phyloP scores from a whole-genome alignment of 2,888 invertebrate genomes.

The Schizotus pectinicornis region DNA sequence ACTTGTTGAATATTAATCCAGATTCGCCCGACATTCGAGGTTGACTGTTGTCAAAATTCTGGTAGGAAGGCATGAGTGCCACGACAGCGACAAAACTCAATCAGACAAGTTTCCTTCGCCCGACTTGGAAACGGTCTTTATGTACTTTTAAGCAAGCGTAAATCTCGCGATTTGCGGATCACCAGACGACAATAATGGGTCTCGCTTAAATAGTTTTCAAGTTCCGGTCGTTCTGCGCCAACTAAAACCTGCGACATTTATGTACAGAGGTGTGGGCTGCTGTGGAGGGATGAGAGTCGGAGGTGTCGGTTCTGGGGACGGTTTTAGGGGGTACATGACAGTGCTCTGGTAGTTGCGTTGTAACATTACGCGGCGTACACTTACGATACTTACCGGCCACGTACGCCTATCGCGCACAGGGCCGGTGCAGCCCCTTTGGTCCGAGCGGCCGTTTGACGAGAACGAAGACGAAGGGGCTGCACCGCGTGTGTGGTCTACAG shows the following conservation, averaged over 20 bases:
- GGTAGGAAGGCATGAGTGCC: too few species aligned
- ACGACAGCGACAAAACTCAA: too few species aligned
- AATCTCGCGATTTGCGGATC: not conserved
- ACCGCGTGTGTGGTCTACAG: constrained; percentile 23
- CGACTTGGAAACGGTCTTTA: too few species aligned
- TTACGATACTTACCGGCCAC: constrained; percentile 45
- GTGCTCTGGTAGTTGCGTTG: constrained; percentile 57
- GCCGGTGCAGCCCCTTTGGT: constrained; percentile 45
- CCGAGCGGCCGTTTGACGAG: constrained; percentile 9
- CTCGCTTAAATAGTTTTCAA: not conserved
- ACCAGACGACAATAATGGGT: constrained; percentile 4
- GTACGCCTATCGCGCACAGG: constrained; percentile 47
- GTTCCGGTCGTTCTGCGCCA: not conserved
- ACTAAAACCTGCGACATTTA: constrained; percentile 15
- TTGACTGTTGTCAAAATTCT: too few species aligned
- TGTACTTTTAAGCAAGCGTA: not conserved
- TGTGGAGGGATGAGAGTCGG: constrained; percentile 7
- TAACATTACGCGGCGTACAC: constrained; percentile 49
- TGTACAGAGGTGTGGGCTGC: constrained; percentile 14
- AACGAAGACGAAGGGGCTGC: constrained; percentile 33
- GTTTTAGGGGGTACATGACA: constrained; percentile 49
- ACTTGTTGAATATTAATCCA: too few species aligned
- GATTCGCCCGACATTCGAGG: too few species aligned
- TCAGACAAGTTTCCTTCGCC: too few species aligned
- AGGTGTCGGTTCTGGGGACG: constrained; percentile 12